A percentile compares a stretch with the other conserved stretches of the same genome.
Evolutionary conservation across 2,113 vertebrate genomes (phyloP).

Genomic region (Sturnus vulgaris): DNA sequence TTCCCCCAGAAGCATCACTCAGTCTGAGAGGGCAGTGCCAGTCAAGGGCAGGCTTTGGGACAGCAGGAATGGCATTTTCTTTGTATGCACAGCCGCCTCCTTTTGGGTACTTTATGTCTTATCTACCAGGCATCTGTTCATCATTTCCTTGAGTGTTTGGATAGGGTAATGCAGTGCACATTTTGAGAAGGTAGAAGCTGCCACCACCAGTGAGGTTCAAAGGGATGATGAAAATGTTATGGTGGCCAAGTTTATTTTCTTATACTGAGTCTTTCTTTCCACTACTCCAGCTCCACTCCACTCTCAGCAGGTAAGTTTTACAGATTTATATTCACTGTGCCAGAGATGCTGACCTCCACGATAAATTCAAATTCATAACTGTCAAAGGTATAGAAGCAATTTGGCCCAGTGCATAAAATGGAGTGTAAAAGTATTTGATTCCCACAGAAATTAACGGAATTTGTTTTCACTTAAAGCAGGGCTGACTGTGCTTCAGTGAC

Average conservation of each 20-base stretch:
- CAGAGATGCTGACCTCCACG: neutral
- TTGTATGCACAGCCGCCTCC: neutral
- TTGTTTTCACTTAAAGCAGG: neutral
- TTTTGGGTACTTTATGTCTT: neutral
- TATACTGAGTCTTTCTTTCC: neutral
- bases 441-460: neutral
- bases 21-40: neutral
- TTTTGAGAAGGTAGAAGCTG: neutral
- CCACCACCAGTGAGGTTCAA: neutral
- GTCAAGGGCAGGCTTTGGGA: neutral
- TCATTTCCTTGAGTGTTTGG: neutral
- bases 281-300: neutral
- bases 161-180: neutral
- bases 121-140: neutral
- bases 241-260: neutral
- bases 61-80: neutral
- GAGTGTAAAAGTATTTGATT: neutral
- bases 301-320: neutral
- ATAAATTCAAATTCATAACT: conserved; percentile 5
- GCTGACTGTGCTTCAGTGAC: neutral
- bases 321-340: neutral
- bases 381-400: neutral
- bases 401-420: neutral
- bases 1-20: neutral
- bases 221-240: neutral